Evolutionary conservation across 2,113 vertebrate species (phyloP).

Genomic region (Pycnonotus jocosus): DNA sequence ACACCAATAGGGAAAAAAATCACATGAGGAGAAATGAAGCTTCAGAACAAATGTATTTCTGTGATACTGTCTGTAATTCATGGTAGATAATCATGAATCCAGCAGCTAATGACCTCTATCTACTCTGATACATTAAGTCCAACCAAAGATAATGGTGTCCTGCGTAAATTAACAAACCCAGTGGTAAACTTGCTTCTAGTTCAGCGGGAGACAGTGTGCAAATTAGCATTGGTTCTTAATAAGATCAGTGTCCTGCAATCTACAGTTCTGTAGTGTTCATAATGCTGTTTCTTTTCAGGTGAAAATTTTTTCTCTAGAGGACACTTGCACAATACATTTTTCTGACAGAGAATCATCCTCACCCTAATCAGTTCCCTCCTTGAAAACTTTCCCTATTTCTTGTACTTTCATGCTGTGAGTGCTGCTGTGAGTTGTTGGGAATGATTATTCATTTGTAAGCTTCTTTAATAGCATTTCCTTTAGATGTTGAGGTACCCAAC

Average conservation of each 20-base stretch:
- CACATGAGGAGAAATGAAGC: conserved; percentile 58
- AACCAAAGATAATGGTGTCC: conserved; percentile 88
- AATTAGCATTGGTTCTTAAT: conserved; percentile 98
- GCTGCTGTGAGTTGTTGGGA: conserved; percentile 84
- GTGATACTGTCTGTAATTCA: conserved; percentile 75
- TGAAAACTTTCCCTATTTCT: conserved; percentile 84
- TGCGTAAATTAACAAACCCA: conserved; percentile 97
- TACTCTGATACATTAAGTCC: conserved; percentile 81
- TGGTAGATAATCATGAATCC: conserved; percentile 75
- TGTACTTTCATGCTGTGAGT: conserved; percentile 81
- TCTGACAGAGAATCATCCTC: conserved; percentile 84
- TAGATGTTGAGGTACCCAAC: conserved; percentile 77
- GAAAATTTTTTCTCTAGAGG: conserved; percentile 90
- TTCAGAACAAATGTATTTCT: conserved; percentile 71
- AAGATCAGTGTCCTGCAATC: conserved; percentile 82
- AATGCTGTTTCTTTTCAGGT: conserved; percentile 83
- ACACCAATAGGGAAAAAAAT: conserved; percentile 55
- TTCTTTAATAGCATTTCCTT: conserved; percentile 92
- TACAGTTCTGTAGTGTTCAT: conserved; percentile 74
- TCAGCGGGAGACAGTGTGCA: conserved; percentile 89
- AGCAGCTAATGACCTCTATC: conserved; percentile 86
- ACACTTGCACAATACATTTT: conserved; percentile 79
- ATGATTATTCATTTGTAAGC: conserved; percentile 90
- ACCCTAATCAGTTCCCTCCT: conserved; percentile 87
- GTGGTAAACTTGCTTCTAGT: conserved; percentile 95